A percentile compares a stretch with the other conserved stretches of the same genome.
These are phyloP conservation scores for Drosophila nigritarsus DNA, from an alignment of 2,888 invertebrate species.

Conservation along the genomic window DNA sequence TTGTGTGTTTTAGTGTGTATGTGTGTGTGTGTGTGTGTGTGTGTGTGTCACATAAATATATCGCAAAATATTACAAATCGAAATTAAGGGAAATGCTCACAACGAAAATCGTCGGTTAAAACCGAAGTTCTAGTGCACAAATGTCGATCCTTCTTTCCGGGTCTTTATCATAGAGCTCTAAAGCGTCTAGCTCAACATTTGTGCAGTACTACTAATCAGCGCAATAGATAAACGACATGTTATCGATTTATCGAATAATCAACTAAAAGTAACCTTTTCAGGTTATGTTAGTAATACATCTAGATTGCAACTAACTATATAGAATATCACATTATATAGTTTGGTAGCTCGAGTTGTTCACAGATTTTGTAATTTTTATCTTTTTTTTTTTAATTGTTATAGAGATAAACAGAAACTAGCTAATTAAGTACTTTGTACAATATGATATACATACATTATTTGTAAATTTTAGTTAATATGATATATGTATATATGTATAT, in stretches of 20 bases:
- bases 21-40: slow-evolving; percentile 21
- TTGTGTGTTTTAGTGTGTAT: no score
- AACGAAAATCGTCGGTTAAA: slow-evolving; percentile 43
- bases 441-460: slow-evolving; percentile 63
- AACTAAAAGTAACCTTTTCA: slow-evolving; percentile 1
- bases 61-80: slow-evolving; percentile 75
- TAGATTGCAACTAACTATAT: slow-evolving; percentile 65
- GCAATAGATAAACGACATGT: slow-evolving; percentile 17
- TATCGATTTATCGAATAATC: slow-evolving; percentile 28
- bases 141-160: slow-evolving; percentile 11
- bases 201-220: slow-evolving; percentile 24
- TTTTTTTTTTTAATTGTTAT: slow-evolving; percentile 19
- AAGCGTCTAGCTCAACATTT: slow-evolving; percentile 22
- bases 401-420: slow-evolving; percentile 56
- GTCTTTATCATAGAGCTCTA: neutral
- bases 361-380: slow-evolving; percentile 26
- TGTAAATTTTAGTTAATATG: slow-evolving; percentile 46
- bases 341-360: slow-evolving; percentile 39
- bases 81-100: slow-evolving; percentile 57
- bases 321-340: slow-evolving; percentile 39
- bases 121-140: slow-evolving; percentile 43
- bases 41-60: slow-evolving; percentile 57
- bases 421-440: slow-evolving; percentile 66
- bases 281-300: slow-evolving; percentile 61
- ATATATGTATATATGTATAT: slow-evolving; percentile 31